Evolutionary conservation across 2,888 invertebrate genomes (phyloP).

Genomic region (Polymixis flavicincta): DNA sequence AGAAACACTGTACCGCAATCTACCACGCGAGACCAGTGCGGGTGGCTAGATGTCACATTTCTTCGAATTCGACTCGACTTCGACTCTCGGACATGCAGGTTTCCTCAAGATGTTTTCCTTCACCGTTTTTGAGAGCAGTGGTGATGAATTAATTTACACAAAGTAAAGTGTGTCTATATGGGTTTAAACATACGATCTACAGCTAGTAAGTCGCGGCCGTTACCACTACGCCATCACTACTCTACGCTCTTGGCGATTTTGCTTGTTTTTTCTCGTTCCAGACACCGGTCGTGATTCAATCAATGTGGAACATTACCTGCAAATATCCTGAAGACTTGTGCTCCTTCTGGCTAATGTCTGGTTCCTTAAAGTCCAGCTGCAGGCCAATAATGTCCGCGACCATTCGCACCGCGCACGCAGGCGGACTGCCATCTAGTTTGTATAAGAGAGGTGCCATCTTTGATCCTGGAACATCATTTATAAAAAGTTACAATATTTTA

Average conservation of each 20-base stretch:
- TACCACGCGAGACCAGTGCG: too few species aligned
- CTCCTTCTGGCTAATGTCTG: constrained; percentile 61
- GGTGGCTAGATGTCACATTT: too few species aligned
- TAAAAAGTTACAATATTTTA: not conserved
- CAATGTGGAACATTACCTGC: not conserved
- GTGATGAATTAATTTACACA: too few species aligned
- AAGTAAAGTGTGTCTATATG: too few species aligned
- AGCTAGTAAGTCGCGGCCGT: too few species aligned
- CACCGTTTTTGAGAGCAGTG: too few species aligned
- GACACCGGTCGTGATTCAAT: not conserved
- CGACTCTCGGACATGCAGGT: too few species aligned
- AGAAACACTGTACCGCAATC: too few species aligned
- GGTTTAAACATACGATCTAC: too few species aligned
- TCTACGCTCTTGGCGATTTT: not conserved
- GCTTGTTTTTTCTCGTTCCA: not conserved
- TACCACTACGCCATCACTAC: too few species aligned
- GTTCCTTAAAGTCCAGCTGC: constrained; percentile 66
- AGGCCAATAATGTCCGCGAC: constrained; percentile 73
- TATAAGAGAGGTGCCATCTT: constrained; percentile 68
- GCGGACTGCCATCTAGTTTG: constrained; percentile 74
- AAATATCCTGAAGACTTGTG: constrained; percentile 4
- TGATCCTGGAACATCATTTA: constrained; percentile 23
- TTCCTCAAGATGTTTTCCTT: too few species aligned
- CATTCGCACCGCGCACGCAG: constrained; percentile 73
- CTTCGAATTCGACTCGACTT: too few species aligned